phyloP scores from a whole-genome alignment of 92 coral and sea anemone species.

The Phenganax stokvisi region DNA sequence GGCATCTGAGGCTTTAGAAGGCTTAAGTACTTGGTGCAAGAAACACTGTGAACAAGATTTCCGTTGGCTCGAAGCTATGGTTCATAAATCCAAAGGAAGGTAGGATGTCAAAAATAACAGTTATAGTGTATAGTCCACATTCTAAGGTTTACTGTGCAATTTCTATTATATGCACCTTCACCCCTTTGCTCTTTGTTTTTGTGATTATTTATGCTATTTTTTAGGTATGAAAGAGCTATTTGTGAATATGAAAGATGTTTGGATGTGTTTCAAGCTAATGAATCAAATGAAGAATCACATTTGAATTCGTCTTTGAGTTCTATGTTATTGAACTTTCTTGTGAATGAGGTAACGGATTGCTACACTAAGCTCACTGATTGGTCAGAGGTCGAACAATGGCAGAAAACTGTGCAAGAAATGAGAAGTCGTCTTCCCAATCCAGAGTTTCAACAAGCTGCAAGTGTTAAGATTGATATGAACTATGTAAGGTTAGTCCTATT shows the following conservation, averaged over 20 bases:
- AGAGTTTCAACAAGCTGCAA: constrained; percentile 67
- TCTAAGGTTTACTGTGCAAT: background rate
- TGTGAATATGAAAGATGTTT: constrained; percentile 63
- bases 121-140: background rate
- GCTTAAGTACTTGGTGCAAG: constrained; percentile 83
- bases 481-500: constrained; percentile 66
- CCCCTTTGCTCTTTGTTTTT: too few species aligned
- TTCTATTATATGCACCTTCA: background rate
- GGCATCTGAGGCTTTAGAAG: constrained; percentile 80
- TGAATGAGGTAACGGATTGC: constrained; percentile 88
- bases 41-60: constrained; percentile 62
- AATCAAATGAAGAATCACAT: constrained; percentile 46
- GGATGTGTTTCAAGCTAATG: constrained; percentile 47
- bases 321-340: constrained; percentile 58
- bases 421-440: constrained; percentile 65
- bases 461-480: constrained; percentile 69
- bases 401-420: constrained; percentile 63
- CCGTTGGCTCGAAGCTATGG: constrained; percentile 78
- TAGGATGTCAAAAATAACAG: constrained; percentile 36
- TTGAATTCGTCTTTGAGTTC: constrained; percentile 41
- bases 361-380: constrained; percentile 83
- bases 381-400: constrained; percentile 93
- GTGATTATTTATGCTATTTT: background rate
- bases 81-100: constrained; percentile 88
- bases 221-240: constrained; percentile 84